A percentile compares a stretch with the other conserved stretches of the same genome.
These are phyloP conservation scores for Podiceps cristatus DNA, from an alignment of 2,113 vertebrate genomes.

Conservation along the genomic window DNA sequence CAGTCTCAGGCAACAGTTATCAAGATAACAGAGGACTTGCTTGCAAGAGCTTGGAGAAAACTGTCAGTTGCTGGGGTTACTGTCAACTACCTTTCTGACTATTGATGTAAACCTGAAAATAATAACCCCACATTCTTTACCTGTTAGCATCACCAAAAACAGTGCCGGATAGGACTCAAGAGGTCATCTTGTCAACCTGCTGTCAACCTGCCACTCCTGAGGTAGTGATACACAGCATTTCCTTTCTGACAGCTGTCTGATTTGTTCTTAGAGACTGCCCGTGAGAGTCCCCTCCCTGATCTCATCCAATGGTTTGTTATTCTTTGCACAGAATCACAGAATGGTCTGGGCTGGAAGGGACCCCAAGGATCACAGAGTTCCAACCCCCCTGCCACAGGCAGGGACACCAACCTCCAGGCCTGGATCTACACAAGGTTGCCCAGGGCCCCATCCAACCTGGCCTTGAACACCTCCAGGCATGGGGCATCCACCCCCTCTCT, in stretches of 20 bases:
- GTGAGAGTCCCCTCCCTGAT: not conserved
- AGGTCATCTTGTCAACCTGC: not conserved
- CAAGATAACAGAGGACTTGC: not conserved
- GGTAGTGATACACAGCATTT: not conserved
- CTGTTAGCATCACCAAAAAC: not conserved
- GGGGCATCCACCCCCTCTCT: no score
- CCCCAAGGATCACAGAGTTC: no score
- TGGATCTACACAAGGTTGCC: no score
- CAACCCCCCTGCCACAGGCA: no score
- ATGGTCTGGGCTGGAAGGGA: no score
- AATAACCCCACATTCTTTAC: not conserved
- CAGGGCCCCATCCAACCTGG: no score
- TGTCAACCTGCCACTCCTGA: not conserved
- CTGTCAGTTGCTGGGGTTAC: not conserved
- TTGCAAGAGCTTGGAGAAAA: not conserved
- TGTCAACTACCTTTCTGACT: not conserved
- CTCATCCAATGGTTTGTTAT: not conserved
- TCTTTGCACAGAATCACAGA: no score
- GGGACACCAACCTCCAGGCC: no score
- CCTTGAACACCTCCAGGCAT: no score
- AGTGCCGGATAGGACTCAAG: not conserved
- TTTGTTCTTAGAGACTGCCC: not conserved
- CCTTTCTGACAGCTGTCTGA: not conserved
- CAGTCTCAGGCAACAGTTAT: not conserved
- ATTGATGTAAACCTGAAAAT: not conserved